These are phyloP conservation scores for Pipistrellus pygmaeus DNA, from an alignment of 2,797 vertebrate genomes.

Conservation along the genomic window DNA sequence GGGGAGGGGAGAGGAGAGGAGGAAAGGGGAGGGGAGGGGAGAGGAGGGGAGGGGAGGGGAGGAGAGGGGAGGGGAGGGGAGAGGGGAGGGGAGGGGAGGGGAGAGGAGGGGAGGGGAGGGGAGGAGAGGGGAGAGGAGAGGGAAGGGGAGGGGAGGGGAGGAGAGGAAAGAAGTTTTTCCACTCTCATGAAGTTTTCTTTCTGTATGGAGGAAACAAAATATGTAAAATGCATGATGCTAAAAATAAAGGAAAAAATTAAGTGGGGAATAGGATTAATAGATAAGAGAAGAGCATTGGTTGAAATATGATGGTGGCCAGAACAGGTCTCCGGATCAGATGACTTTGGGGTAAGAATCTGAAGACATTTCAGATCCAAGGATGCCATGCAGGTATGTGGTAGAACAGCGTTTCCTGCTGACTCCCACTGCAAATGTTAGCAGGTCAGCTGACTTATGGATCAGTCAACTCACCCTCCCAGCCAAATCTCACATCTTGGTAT, in stretches of 20 bases:
- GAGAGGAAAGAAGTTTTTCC: background rate
- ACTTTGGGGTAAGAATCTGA: background rate
- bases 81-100: too few relatives aligned
- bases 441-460: too few relatives aligned
- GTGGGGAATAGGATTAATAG: background rate
- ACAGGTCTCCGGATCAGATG: background rate
- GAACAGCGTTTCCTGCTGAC: rapidly evolving
- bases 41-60: too few relatives aligned
- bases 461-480: background rate
- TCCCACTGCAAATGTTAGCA: background rate
- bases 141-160: too few relatives aligned
- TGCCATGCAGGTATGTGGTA: background rate
- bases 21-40: too few relatives aligned
- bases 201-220: background rate
- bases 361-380: background rate
- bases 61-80: too few relatives aligned
- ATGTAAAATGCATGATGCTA: background rate
- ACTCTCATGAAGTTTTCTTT: background rate
- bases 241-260: slow-evolving; percentile 6
- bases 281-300: background rate
- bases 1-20: too few relatives aligned
- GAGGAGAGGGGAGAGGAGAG: too few relatives aligned
- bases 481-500: background rate
- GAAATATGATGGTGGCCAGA: background rate
- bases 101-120: too few relatives aligned